Evolutionary conservation across 2,888 invertebrate genomes (phyloP), one percentile per base, ranked within the genome.

Genomic region (Drosophila fungiperda): DNA sequence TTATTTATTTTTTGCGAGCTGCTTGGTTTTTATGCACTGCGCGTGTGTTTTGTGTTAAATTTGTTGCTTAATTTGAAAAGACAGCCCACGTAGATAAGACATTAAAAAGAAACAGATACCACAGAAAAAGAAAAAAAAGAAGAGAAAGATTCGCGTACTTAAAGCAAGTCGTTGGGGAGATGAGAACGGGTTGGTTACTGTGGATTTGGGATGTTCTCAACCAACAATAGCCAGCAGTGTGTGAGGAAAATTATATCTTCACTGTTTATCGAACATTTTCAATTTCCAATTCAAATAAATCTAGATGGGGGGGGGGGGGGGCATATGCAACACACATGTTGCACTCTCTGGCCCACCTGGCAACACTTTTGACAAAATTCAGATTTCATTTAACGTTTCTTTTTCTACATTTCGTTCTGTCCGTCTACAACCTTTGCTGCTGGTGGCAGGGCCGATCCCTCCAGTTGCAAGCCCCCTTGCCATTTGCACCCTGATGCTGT

Each of bases 41-140:
- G 88, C 88, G 90, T 86, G 88, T 78, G 78, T 70, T 84, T 87
- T 74, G 82, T 72, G 83, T 76, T 82, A 72, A 87, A 83, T 82
- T 89, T 85, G 85, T 83, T 76, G 80, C 81, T 85, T 80, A 82
- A 87, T 89, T 89, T 74, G 72, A 64, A 76, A 70, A 81, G 76
- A 65, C 81, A 74, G 75, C 68, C 77, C 83, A 84, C 78, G 82
- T 77, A 87, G 89, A 84, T 78, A 83, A 76, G 73, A 76, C 74
- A 83, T 86, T 76, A 82, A 83, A 83, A 85, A 71, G 68, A 72
- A 78, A 69, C 75, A 76, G 70, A 73, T 65, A 82, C 74, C 74
- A 57, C 83, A 65, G 57, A 67, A 23, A 63, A 58, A 50, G 60
- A 62, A 69, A 33, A 52, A 45, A 35, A 49, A 55, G 40, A 36